These are phyloP conservation scores for Astyanax mexicanus DNA, from an alignment of 2,797 vertebrate genomes.

Conservation along the genomic window DNA sequence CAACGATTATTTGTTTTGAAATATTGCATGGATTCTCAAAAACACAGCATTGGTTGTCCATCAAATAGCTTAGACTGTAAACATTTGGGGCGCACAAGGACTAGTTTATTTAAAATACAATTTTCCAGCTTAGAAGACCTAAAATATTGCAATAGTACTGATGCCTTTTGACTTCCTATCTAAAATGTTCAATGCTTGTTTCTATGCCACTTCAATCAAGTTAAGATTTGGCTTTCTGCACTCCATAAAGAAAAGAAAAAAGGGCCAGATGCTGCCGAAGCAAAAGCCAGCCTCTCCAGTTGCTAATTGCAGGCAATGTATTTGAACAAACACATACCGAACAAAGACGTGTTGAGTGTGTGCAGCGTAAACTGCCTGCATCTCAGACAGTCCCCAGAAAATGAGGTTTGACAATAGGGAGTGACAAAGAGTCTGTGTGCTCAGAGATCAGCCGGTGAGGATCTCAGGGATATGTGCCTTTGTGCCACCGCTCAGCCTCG, in stretches of 20 bases:
- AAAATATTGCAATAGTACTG: too few relatives aligned
- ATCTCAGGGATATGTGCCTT: constrained; percentile 37
- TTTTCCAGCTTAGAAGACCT: too few relatives aligned
- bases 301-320: constrained; percentile 42
- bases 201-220: too few relatives aligned
- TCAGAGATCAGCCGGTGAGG: constrained; percentile 29
- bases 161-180: too few relatives aligned
- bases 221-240: too few relatives aligned
- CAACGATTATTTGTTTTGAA: too few relatives aligned
- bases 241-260: constrained; percentile 33
- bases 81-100: too few relatives aligned
- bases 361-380: constrained; percentile 33
- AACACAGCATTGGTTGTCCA: too few relatives aligned
- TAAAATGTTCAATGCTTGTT: too few relatives aligned
- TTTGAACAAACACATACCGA: constrained; percentile 37
- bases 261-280: constrained; percentile 39
- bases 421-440: constrained; percentile 35
- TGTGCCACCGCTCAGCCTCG: constrained; percentile 38
- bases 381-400: constrained; percentile 12
- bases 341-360: constrained; percentile 30
- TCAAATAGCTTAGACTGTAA: too few relatives aligned
- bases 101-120: too few relatives aligned
- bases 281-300: constrained; percentile 34
- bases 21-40: too few relatives aligned
- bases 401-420: constrained; percentile 28